Percentiles rank a stretch among this genome's conserved stretches.
phyloP scores from a whole-genome alignment of 2,888 invertebrate species.

The Mesoligia furuncula region DNA sequence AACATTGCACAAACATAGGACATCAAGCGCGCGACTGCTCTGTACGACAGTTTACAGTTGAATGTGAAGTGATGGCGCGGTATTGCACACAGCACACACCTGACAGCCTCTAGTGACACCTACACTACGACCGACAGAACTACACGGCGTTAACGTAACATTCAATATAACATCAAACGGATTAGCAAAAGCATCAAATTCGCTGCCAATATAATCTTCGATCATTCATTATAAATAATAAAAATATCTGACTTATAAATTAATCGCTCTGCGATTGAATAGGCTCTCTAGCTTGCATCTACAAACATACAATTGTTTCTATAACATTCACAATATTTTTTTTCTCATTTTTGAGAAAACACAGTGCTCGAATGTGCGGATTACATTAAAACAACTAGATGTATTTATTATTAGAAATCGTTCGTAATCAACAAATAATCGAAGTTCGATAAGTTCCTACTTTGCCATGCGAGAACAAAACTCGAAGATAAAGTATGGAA shows the following conservation, averaged over 20 bases:
- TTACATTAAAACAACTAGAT: conserved; percentile 8
- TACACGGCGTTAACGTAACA: conserved; percentile 11
- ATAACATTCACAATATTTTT: conserved; percentile 11
- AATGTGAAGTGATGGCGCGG: not conserved
- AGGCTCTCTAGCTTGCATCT: conserved; percentile 27
- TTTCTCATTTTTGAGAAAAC: conserved; percentile 27
- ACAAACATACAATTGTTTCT: conserved; percentile 36
- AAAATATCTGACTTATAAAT: conserved; percentile 29
- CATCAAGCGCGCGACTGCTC: not conserved
- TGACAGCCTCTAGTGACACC: conserved; percentile 43
- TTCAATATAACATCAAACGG: conserved; percentile 13
- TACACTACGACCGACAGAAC: conserved; percentile 15
- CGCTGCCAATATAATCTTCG: conserved; percentile 26
- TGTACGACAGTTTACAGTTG: not conserved
- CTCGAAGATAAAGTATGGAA: conserved; percentile 30
- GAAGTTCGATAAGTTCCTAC: conserved; percentile 39
- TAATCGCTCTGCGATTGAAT: conserved; percentile 41
- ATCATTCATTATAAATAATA: conserved; percentile 31
- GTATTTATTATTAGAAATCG: conserved; percentile 19
- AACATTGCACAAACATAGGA: conserved; percentile 10
- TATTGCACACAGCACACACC: conserved; percentile 17
- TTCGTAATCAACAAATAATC: conserved; percentile 46
- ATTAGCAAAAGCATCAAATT: conserved; percentile 16
- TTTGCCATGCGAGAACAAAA: conserved; percentile 36
- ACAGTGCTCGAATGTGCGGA: conserved; percentile 15